Percentiles rank a stretch among this genome's conserved stretches.
Evolutionary conservation across 2,113 vertebrate species (phyloP).

Genomic region (Cryptotis parvus): DNA sequence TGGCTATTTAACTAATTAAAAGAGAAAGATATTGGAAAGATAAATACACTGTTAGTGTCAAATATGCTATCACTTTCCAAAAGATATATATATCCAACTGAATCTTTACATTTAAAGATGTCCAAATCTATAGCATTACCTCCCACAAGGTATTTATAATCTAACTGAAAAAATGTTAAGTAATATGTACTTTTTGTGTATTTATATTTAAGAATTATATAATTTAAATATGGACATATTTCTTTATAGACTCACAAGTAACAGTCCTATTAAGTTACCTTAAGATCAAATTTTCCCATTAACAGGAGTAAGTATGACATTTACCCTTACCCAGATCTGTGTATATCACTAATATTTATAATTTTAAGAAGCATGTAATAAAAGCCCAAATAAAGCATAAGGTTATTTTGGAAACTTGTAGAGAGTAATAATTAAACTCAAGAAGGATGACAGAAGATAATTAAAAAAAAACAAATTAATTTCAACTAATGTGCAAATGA

Average conservation of each 20-base stretch:
- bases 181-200: not conserved
- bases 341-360: not conserved
- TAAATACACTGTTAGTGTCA: too few species aligned
- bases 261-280: not conserved
- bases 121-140: not conserved
- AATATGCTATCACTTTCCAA: not conserved
- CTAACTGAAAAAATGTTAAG: not conserved
- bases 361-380: not conserved
- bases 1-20: too few species aligned
- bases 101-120: not conserved
- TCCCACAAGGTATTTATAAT: not conserved
- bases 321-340: not conserved
- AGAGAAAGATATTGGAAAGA: too few species aligned
- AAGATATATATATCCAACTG: not conserved
- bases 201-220: too few species aligned
- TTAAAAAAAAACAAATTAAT: not conserved
- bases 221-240: not conserved
- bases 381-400: not conserved
- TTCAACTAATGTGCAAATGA: conserved; percentile 10
- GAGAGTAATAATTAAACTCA: conserved; percentile 21
- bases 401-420: not conserved
- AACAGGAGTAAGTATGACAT: not conserved
- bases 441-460: not conserved
- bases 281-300: not conserved
- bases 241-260: not conserved